phyloP scores from a whole-genome alignment of 1,140 invertebrate species.

The Caenorhabditis briggsae region DNA sequence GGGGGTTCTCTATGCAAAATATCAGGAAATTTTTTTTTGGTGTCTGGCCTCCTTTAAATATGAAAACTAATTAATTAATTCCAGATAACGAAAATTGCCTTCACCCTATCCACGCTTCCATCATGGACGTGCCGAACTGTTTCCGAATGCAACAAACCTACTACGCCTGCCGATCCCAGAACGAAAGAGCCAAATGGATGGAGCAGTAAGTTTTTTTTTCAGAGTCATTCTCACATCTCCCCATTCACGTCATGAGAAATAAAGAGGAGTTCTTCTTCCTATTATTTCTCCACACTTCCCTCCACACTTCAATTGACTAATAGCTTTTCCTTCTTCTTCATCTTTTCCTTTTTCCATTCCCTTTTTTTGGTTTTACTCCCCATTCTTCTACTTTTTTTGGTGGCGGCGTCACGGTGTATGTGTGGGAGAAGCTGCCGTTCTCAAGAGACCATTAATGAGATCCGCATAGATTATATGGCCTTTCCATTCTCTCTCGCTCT shows the following conservation, averaged over 20 bases:
- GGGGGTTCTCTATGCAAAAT: too few species aligned
- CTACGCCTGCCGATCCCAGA: conserved; percentile 71
- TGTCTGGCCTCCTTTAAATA: too few species aligned
- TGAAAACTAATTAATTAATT: conserved; percentile 6
- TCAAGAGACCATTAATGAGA: conserved; percentile 53
- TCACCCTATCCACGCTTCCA: conserved; percentile 75
- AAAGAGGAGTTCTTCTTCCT: not conserved
- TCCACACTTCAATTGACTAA: not conserved
- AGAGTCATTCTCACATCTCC: not conserved
- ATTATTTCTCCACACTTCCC: conserved; percentile 11
- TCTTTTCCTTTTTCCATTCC: not conserved
- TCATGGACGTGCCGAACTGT: conserved; percentile 73
- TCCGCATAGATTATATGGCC: conserved; percentile 52
- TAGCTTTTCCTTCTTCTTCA: conserved; percentile 4
- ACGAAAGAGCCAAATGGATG: conserved; percentile 72
- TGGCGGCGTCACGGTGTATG: not conserved
- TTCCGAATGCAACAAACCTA: conserved; percentile 72
- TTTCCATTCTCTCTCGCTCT: not conserved
- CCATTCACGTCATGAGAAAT: conserved; percentile 14
- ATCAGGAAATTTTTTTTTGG: too few species aligned
- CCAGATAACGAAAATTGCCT: conserved; percentile 66
- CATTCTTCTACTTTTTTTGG: conserved; percentile 22
- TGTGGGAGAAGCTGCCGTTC: not conserved
- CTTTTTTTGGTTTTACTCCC: conserved; percentile 6
- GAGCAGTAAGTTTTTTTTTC: conserved; percentile 72